Evolutionary conservation across 2,888 invertebrate species (phyloP).

Genomic region (Lepidocyrtoides sp.): DNA sequence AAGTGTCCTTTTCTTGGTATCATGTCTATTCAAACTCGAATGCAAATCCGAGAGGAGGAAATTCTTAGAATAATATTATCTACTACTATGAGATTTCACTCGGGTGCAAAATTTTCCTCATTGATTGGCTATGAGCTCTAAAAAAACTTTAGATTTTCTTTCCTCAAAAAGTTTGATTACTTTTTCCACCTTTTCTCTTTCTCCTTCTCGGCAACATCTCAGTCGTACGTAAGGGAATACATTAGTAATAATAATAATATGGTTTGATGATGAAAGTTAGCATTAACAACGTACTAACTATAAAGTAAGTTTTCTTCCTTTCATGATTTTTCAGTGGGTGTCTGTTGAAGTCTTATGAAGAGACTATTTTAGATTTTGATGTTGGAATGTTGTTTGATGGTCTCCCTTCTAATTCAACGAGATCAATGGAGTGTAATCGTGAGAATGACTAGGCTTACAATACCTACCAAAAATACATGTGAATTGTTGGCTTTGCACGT

Average conservation of each 20-base stretch:
- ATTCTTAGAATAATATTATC: too few species aligned
- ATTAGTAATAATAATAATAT: neutral
- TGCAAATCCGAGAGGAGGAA: neutral
- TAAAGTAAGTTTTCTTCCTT: neutral
- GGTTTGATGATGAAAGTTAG: constrained; percentile 21
- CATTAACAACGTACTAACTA: neutral
- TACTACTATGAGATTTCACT: neutral
- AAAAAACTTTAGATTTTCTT: neutral
- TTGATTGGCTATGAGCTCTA: neutral
- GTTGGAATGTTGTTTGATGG: neutral
- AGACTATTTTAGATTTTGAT: constrained; percentile 5
- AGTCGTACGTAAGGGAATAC: neutral
- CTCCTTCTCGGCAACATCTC: neutral
- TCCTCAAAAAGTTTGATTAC: constrained; percentile 36
- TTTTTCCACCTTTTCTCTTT: constrained; percentile 5
- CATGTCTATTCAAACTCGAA: neutral
- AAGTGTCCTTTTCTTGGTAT: neutral
- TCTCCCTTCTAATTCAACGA: constrained; percentile 32
- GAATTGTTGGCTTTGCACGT: neutral
- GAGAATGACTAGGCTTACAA: neutral
- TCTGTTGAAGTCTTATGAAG: too few species aligned
- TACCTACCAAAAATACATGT: neutral
- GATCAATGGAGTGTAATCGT: constrained; percentile 49
- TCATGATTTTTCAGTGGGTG: neutral
- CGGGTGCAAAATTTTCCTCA: neutral